A percentile compares a stretch with the other conserved stretches of the same genome.
These are phyloP conservation scores for Thera obeliscata DNA, from an alignment of 2,888 invertebrate species.

Conservation along the genomic window DNA sequence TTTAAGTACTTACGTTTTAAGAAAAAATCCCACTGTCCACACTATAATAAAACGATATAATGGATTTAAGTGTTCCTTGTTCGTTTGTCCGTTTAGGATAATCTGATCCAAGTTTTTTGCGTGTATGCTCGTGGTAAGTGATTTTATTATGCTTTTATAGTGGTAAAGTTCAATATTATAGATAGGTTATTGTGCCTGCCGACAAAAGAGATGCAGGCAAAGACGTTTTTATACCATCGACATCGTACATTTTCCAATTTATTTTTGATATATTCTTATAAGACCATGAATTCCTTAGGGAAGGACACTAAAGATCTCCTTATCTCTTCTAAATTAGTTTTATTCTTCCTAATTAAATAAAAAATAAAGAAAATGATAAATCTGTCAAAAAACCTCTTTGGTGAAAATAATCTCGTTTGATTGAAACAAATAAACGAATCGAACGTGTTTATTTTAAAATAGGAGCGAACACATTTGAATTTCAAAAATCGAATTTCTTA, in stretches of 20 bases:
- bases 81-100: constrained; percentile 14
- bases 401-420: too few relatives aligned
- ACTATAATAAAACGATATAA: background rate
- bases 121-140: background rate
- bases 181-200: background rate
- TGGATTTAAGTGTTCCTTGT: constrained; percentile 17
- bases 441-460: background rate
- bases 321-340: too few relatives aligned
- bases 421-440: background rate
- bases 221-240: background rate
- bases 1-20: background rate
- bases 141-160: constrained; percentile 4
- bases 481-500: constrained; percentile 8
- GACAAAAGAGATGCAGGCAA: background rate
- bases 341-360: too few relatives aligned
- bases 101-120: constrained; percentile 20
- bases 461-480: background rate
- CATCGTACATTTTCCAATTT: too few relatives aligned
- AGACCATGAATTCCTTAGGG: too few relatives aligned
- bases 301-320: too few relatives aligned
- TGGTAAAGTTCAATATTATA: constrained; percentile 8
- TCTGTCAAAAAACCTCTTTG: too few relatives aligned
- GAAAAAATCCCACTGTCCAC: background rate
- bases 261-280: too few relatives aligned
- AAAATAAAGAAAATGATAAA: too few relatives aligned